Evolutionary conservation across 1,140 invertebrate genomes (phyloP).

Genomic region (Periplaneta americana): DNA sequence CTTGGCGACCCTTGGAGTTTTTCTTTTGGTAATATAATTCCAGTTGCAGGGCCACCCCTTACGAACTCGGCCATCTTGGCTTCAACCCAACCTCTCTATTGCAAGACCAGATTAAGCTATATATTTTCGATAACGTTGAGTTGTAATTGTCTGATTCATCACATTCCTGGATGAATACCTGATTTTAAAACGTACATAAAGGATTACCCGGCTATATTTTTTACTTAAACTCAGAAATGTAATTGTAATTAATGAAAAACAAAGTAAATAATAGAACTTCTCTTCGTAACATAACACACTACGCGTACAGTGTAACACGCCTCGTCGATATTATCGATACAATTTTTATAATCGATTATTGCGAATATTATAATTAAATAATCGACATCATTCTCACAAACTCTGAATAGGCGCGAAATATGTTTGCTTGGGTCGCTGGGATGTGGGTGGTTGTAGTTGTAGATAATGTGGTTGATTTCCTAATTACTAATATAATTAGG

Average conservation of each 20-base stretch:
- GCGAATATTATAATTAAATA: not conserved
- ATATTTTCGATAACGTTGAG: not conserved
- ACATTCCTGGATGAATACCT: not conserved
- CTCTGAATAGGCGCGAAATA: too few species aligned
- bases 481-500: too few species aligned
- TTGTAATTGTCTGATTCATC: not conserved
- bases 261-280: not conserved
- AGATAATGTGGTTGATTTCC: not conserved
- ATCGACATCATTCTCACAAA: too few species aligned
- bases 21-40: conserved; percentile 39
- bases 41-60: conserved; percentile 45
- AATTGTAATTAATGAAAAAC: not conserved
- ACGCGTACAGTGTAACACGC: not conserved
- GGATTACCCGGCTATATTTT: too few species aligned
- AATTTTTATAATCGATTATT: not conserved
- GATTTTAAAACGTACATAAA: too few species aligned
- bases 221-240: not conserved
- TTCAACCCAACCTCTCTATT: conserved; percentile 5
- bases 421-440: too few species aligned
- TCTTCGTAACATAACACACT: not conserved
- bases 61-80: conserved; percentile 50
- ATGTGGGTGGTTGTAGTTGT: too few species aligned
- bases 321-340: not conserved
- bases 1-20: conserved; percentile 66
- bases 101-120: not conserved